Base-by-base conservation (phyloP, 2,113 vertebrate species). In the Anarhynchus alexandrinus region DNA sequence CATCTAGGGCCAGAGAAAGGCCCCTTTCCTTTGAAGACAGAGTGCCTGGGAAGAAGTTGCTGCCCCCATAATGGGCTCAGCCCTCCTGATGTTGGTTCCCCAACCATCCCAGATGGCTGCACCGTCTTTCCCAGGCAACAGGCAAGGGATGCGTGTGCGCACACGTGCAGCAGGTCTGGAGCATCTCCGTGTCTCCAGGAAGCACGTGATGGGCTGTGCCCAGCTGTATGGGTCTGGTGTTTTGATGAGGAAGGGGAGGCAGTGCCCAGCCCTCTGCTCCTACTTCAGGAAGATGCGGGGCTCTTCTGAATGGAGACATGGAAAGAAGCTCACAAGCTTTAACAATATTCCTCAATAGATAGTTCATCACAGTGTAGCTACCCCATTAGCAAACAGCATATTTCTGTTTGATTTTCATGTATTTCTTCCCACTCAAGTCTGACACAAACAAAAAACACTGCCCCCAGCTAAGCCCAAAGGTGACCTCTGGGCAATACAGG, bases 401-500 rank as follows among this genome's bases (percentile, higher is more conserved):
- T 80, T 97, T 90, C 58, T 88, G 78, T 88, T 90, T 95, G 79
- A 58, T 93, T 96, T 92, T 93, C 67, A 16, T 90, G 57, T 86
- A 70, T 73, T 93, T 90, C 90, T 93, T 95, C 93, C 93, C 90
- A 96, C 93, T 90, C 92, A 94, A 66, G 85, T 51, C 51, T 93
- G 88, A 93, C 59, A 94, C 85, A 96, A 96, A 95, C 76, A 88
- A 76, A 95, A 96, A 92, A 72, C 78, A 32, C 45, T 93, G 76
- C 79, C 82, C 84, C 71, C 59, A 82, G 12, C 67, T 90, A 90
- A 94, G 84, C 81, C 91, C 84, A 89, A 34, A 69, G 89, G 83
- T 93, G 84, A 94, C 94, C 93, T 76, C 65, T 67, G 88, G 84
- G 95, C 94, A 79, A 40, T 52, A 72, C 7, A 69, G 57, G 8